These are phyloP conservation scores for Passer montanus DNA, from an alignment of 2,113 vertebrate genomes.

Conservation along the genomic window DNA sequence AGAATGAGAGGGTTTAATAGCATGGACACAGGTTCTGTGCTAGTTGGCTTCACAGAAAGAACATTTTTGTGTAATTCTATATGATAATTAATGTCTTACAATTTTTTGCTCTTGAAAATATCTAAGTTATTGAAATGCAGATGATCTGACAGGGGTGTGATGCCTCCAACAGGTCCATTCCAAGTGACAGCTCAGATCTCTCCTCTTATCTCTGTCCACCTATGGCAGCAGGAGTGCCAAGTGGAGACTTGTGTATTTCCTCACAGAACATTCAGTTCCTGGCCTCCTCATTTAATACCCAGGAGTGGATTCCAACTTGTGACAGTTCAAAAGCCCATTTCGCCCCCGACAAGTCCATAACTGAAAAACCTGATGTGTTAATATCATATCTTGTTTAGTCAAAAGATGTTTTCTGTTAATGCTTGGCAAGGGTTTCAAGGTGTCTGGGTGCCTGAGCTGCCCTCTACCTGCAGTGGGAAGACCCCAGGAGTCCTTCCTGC, in stretches of 20 bases:
- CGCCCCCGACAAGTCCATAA: neutral
- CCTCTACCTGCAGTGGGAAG: neutral
- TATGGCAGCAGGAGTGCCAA: neutral
- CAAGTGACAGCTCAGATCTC: neutral
- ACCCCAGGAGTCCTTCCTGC: neutral
- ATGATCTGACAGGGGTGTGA: neutral
- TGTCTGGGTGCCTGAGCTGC: neutral
- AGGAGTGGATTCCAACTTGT: neutral
- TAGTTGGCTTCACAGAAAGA: neutral
- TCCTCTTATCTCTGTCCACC: neutral
- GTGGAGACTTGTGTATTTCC: neutral
- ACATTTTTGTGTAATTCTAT: neutral
- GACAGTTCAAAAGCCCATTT: neutral
- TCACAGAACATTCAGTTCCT: neutral
- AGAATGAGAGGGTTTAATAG: neutral
- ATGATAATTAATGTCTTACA: neutral
- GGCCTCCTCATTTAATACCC: neutral
- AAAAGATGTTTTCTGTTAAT: neutral
- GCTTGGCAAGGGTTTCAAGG: rapidly evolving
- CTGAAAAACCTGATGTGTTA: neutral
- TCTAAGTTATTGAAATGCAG: neutral
- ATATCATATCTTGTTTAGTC: neutral
- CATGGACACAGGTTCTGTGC: neutral
- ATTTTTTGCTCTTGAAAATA: neutral
- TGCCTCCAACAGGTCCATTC: neutral